Base-by-base conservation (phyloP, 2,888 invertebrate genomes). In the Cenopis cana region DNA sequence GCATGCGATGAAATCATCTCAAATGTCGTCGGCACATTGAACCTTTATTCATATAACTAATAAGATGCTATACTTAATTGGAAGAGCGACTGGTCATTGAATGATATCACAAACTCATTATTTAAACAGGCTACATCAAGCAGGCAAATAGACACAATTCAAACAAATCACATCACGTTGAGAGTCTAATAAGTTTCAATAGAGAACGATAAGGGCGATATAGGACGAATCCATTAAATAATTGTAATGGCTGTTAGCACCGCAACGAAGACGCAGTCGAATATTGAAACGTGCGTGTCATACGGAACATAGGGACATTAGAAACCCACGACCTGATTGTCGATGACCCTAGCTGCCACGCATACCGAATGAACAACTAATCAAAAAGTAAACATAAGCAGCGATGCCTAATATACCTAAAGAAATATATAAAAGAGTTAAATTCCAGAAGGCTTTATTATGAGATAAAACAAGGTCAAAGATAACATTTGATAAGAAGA, bases 201-300 rank as follows among this genome's bases (percentile, higher is more conserved):
- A 81, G 78, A 82, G 73, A 79, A 79, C 59, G 64, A 73, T 74
- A 56, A 78, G 65, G 77, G 72, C 76, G 77, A 79, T 82, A 79
- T 84, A 79, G 83, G 80, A 82, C 82, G 77, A 81, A 85, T 87
- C 83, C 78, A 86, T 85, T 80, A 84, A 80, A 83, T 85, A 82
- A 83, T 77, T 78, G 76, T 76, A 80, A 77, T 77, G 80, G 81
- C 80, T 82, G 80, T 81, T 80, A 79, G 81, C 82, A 83, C 78
- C 82, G 79, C 81, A 83, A 69, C 69, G 64, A 38, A 69, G 59
- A 24, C 36, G 61, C 66, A 61, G 70, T 80, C 68, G 72, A 74
- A 75, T 73, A 78, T 79, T 78, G 73, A 72, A 78, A 79, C 80
- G 77, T 73, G 52, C 73, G 66, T 69, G 77, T 79, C 57, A 74